These are phyloP conservation scores for Saguinus imperator DNA, from an alignment of 2,113 vertebrate species.

Conservation along the genomic window DNA sequence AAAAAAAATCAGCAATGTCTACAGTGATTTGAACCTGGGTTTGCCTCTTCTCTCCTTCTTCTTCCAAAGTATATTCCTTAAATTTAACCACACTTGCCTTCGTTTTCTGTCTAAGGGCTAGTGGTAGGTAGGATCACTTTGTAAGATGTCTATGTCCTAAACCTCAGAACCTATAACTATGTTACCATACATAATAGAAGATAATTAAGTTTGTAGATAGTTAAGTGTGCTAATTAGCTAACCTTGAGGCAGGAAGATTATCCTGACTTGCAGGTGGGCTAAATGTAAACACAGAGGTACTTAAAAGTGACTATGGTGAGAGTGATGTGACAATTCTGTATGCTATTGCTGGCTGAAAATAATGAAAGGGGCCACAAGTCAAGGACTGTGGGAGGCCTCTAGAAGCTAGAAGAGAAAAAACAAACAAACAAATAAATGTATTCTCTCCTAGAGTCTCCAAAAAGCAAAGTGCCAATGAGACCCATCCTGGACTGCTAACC, in stretches of 20 bases:
- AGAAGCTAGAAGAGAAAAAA: not conserved
- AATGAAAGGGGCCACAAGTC: not conserved
- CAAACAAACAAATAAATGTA: not conserved
- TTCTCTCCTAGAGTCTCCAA: not conserved
- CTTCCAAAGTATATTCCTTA: not conserved
- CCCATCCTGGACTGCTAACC: too few species aligned
- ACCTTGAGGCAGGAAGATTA: not conserved
- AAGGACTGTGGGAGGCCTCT: not conserved
- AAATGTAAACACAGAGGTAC: not conserved
- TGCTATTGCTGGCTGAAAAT: not conserved
- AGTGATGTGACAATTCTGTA: not conserved
- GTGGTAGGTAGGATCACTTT: not conserved
- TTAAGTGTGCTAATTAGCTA: not conserved
- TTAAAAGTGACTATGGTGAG: not conserved
- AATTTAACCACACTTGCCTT: not conserved
- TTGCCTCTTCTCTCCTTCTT: not conserved
- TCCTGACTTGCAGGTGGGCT: not conserved
- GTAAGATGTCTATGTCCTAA: too few species aligned
- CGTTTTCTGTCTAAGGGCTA: not conserved
- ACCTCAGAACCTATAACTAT: not conserved
- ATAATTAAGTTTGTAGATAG: not conserved
- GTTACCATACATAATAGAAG: not conserved
- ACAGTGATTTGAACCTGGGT: not conserved
- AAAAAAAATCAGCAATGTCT: not conserved
- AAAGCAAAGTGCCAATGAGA: not conserved